Percentiles rank a stretch among this genome's conserved stretches.
These are phyloP conservation scores for Elysia crispata DNA, from an alignment of 2,888 invertebrate species.

Conservation along the genomic window DNA sequence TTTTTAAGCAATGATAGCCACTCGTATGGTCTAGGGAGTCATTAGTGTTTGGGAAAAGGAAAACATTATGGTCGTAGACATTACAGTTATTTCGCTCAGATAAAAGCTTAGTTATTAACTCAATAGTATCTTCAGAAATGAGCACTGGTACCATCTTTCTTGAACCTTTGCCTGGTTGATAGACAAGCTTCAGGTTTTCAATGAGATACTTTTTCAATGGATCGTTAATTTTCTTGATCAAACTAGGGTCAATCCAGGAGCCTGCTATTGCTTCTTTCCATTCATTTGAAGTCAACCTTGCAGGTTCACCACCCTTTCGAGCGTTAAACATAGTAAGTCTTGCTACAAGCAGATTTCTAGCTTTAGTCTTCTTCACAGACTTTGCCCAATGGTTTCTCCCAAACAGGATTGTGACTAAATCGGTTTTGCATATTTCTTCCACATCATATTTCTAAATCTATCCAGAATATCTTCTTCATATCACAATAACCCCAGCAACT, in stretches of 20 bases:
- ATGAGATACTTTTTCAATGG: constrained; percentile 14
- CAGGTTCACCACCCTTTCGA: constrained; percentile 28
- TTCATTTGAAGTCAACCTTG: constrained; percentile 31
- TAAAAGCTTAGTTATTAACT: constrained; percentile 29
- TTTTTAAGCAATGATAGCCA: constrained; percentile 14
- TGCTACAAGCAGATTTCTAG: constrained; percentile 25
- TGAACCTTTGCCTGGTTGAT: constrained; percentile 27
- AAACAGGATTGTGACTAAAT: not conserved
- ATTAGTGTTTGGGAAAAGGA: not conserved
- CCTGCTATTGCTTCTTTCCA: constrained; percentile 26
- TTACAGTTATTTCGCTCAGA: not conserved
- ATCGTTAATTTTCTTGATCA: constrained; percentile 19
- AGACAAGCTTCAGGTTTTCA: not conserved
- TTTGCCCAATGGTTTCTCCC: not conserved
- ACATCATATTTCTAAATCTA: not conserved
- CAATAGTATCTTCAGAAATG: constrained; percentile 31
- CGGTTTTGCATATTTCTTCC: not conserved
- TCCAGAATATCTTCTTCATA: not conserved
- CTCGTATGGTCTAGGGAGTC: constrained; percentile 3
- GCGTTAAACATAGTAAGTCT: constrained; percentile 32
- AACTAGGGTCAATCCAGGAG: constrained; percentile 21
- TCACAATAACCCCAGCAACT: not conserved
- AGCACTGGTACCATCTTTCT: constrained; percentile 33
- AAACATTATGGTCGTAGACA: not conserved
- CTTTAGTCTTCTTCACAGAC: not conserved